These are phyloP conservation scores for Hemicrepidius hirtus DNA, from an alignment of 2,888 invertebrate genomes.

Conservation along the genomic window DNA sequence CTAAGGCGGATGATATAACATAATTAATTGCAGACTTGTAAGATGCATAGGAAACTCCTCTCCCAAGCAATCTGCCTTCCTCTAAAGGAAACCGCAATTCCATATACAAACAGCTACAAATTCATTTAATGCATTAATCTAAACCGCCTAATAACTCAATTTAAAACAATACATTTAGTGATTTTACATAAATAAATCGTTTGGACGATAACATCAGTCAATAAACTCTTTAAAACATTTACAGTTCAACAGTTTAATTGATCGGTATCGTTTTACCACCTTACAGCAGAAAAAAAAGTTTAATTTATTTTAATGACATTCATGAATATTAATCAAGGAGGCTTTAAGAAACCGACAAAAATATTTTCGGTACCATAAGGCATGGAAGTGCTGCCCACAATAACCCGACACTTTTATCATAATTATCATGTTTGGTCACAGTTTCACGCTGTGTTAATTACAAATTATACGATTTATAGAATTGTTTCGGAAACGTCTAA, in stretches of 20 bases:
- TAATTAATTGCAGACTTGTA: slow-evolving; percentile 7
- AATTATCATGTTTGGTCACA: slow-evolving; percentile 45
- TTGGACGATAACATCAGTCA: slow-evolving; percentile 31
- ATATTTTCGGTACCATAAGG: slow-evolving; percentile 31
- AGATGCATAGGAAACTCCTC: slow-evolving; percentile 8
- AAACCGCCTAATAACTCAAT: slow-evolving; percentile 12
- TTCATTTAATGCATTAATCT: neutral
- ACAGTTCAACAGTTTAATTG: slow-evolving; percentile 32
- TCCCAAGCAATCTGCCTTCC: neutral
- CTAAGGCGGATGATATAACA: slow-evolving; percentile 10
- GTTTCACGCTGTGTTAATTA: slow-evolving; percentile 46
- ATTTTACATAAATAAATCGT: slow-evolving; percentile 14
- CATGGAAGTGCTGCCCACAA: slow-evolving; percentile 40
- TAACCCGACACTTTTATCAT: slow-evolving; percentile 42
- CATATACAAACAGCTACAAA: neutral
- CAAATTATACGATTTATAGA: slow-evolving; percentile 48
- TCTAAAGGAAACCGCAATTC: neutral
- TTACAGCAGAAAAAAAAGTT: slow-evolving; percentile 19
- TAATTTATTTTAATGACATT: slow-evolving; percentile 40
- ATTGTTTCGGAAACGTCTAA: slow-evolving; percentile 41
- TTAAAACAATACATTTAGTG: slow-evolving; percentile 12
- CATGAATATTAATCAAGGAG: slow-evolving; percentile 43
- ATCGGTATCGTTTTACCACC: slow-evolving; percentile 34
- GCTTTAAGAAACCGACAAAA: slow-evolving; percentile 33
- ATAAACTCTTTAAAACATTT: slow-evolving; percentile 23